phyloP scores from a whole-genome alignment of 2,888 invertebrate species.

The Dasypolia templi region DNA sequence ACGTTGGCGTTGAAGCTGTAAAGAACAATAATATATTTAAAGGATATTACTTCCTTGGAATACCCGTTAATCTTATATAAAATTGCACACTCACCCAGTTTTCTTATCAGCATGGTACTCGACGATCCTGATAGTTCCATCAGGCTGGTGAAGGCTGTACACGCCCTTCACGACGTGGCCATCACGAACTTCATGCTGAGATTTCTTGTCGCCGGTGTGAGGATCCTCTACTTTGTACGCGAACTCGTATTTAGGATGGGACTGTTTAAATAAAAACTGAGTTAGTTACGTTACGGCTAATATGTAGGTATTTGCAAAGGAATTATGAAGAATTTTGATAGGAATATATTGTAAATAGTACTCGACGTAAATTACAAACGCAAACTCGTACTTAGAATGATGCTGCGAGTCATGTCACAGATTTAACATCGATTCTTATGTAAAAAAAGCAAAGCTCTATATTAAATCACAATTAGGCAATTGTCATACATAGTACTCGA shows the following conservation, averaged over 20 bases:
- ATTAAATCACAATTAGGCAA: too few species aligned
- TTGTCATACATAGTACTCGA: slow-evolving; percentile 61
- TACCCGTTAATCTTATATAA: accelerated
- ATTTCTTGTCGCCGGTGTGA: slow-evolving; percentile 85
- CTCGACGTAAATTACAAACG: too few species aligned
- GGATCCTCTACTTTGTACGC: slow-evolving; percentile 85
- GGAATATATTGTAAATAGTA: too few species aligned
- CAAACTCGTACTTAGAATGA: too few species aligned
- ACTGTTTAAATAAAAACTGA: slow-evolving; percentile 20
- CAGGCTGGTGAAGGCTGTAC: slow-evolving; percentile 88
- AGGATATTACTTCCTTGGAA: background rate
- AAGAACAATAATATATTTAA: background rate
- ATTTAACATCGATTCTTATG: too few species aligned
- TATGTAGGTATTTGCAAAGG: background rate
- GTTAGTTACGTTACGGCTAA: background rate
- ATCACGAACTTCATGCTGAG: slow-evolving; percentile 84
- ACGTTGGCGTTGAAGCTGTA: slow-evolving; percentile 75
- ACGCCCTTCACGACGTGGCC: slow-evolving; percentile 89
- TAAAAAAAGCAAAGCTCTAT: too few species aligned
- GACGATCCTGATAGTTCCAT: slow-evolving; percentile 86
- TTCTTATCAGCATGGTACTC: slow-evolving; percentile 83
- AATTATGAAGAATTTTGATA: background rate
- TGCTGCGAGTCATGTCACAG: too few species aligned
- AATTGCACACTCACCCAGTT: slow-evolving; percentile 16
- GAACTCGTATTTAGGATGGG: slow-evolving; percentile 70